Conservation (phyloP, 2,888 invertebrate species). For the Polymixis flavicincta region DNA sequence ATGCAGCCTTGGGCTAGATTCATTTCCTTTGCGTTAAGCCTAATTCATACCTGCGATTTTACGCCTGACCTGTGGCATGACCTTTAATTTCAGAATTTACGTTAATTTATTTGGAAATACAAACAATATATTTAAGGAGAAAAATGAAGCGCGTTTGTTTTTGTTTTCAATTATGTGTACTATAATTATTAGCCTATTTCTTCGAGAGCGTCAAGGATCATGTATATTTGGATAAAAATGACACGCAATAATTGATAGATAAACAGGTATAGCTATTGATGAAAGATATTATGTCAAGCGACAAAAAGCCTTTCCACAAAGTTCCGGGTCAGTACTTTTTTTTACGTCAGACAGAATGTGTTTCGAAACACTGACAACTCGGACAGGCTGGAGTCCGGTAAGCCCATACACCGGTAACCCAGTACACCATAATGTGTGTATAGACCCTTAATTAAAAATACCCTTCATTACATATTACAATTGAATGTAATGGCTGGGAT, state of each 20-base stretch:
- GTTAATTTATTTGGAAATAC: background rate
- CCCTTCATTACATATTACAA: background rate
- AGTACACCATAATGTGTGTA: too few species aligned
- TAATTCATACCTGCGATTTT: slow-evolving; percentile 27
- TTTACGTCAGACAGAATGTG: background rate
- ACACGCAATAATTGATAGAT: background rate
- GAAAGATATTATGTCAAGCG: background rate
- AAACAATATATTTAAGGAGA: too few species aligned
- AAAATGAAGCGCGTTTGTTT: background rate
- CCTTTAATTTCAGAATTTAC: background rate
- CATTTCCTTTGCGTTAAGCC: slow-evolving; percentile 52
- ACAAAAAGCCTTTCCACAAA: background rate
- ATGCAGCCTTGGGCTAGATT: slow-evolving; percentile 59
- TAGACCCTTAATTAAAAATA: background rate
- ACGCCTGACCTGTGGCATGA: slow-evolving; percentile 29
- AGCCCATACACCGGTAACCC: too few species aligned
- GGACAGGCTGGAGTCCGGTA: background rate
- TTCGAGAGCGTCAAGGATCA: too few species aligned
- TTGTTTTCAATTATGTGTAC: too few species aligned
- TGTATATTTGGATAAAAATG: background rate
- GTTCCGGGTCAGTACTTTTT: background rate
- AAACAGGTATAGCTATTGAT: background rate
- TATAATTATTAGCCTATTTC: too few species aligned
- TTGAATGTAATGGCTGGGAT: background rate
- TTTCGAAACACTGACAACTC: background rate